A percentile compares a stretch with the other conserved stretches of the same genome.
Conservation (phyloP, 1,140 invertebrate genomes). For the Monochamus saltuarius region DNA sequence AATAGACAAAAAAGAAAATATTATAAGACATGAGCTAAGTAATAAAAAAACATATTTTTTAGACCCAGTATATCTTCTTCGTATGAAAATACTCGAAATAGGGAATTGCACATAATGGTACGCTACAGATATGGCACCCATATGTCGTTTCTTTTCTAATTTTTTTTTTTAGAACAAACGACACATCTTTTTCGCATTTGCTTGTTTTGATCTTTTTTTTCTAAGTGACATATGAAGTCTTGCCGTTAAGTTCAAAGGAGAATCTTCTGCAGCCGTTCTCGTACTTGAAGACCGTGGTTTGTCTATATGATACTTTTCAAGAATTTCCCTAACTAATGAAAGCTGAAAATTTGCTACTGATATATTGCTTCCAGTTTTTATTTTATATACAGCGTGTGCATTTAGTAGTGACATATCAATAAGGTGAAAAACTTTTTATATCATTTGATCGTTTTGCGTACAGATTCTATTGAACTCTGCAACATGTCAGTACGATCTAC, state of each 20-base stretch:
- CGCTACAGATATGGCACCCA: too few relatives aligned
- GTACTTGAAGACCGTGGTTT: too few relatives aligned
- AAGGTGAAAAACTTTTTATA: too few relatives aligned
- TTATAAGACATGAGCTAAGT: too few relatives aligned
- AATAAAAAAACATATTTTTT: too few relatives aligned
- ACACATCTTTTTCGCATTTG: neutral
- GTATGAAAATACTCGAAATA: too few relatives aligned
- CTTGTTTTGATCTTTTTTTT: constrained; percentile 8
- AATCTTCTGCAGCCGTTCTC: neutral
- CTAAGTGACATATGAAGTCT: constrained; percentile 3
- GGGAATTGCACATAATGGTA: too few relatives aligned
- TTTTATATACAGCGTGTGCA: too few relatives aligned
- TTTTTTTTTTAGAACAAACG: neutral
- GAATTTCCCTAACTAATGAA: neutral
- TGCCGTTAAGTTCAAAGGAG: neutral
- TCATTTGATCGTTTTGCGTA: constrained; percentile 26
- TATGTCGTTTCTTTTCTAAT: too few relatives aligned
- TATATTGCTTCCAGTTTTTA: neutral
- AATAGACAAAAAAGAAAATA: too few relatives aligned
- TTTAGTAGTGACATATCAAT: too few relatives aligned
- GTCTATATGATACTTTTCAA: constrained; percentile 1
- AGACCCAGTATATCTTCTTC: too few relatives aligned
- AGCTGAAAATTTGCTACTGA: neutral
- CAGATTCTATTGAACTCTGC: constrained; percentile 31
- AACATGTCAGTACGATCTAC: constrained; percentile 47